These are phyloP conservation scores for Tiphia femorata DNA, from an alignment of 2,888 invertebrate species.

Conservation along the genomic window DNA sequence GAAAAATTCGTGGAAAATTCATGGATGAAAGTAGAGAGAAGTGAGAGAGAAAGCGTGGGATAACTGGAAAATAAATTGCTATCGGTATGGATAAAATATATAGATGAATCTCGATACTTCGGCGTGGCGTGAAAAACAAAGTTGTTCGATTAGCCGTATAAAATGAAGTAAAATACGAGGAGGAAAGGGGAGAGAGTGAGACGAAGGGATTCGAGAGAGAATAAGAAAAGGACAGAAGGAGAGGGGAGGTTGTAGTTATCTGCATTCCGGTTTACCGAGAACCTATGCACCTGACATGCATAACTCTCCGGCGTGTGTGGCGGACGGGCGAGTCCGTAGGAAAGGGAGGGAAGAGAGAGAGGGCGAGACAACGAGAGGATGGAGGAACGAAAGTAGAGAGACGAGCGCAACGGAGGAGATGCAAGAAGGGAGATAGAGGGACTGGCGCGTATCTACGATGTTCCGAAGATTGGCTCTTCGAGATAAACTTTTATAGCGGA, in stretches of 20 bases:
- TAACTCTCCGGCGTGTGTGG: conserved; percentile 36
- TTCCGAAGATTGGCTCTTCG: too few species aligned
- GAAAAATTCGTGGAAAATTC: too few species aligned
- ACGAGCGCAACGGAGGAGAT: too few species aligned
- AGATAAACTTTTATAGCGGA: too few species aligned
- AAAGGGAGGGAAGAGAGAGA: conserved; percentile 1
- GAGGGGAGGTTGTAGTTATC: conserved; percentile 51
- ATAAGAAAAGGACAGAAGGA: conserved; percentile 13
- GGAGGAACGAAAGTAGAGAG: not conserved
- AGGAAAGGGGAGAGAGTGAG: conserved; percentile 9
- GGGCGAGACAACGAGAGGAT: not conserved
- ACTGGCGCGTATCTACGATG: not conserved
- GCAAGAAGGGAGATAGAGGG: not conserved
- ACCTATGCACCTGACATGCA: conserved; percentile 59
- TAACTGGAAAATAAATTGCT: too few species aligned
- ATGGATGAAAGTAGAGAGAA: too few species aligned
- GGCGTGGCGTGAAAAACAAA: too few species aligned
- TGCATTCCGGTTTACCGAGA: conserved; percentile 59
- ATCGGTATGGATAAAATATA: too few species aligned
- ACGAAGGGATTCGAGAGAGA: not conserved
- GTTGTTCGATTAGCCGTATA: too few species aligned
- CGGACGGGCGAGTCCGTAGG: not conserved
- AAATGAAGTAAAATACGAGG: conserved; percentile 5
- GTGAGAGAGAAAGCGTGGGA: too few species aligned
- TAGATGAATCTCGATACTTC: too few species aligned